These are phyloP conservation scores for Paelopatides confundens DNA, from an alignment of 53 echinoderm and acorn worm genomes.

Conservation along the genomic window DNA sequence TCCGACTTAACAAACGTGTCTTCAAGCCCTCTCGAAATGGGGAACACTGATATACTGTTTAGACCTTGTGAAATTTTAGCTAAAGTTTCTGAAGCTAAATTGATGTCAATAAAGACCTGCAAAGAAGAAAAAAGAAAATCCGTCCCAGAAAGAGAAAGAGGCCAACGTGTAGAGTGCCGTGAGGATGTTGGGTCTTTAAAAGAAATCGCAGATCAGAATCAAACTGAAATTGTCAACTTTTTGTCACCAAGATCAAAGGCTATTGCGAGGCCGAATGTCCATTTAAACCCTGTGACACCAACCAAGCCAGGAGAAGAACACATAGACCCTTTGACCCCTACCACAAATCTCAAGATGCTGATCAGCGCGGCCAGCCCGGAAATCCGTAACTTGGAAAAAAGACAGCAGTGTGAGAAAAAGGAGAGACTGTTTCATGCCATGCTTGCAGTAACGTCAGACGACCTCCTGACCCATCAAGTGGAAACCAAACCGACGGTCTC, in stretches of 20 bases:
- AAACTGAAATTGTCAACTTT: background rate
- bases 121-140: background rate
- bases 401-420: constrained; percentile 65
- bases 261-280: background rate
- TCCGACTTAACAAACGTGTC: background rate
- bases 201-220: background rate
- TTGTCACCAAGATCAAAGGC: constrained; percentile 4
- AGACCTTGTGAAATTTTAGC: too few relatives aligned
- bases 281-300: constrained; percentile 57
- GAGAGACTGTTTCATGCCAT: constrained; percentile 75
- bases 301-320: constrained; percentile 61
- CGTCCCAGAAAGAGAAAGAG: background rate
- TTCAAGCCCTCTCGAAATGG: background rate
- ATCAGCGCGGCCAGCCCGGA: constrained; percentile 83
- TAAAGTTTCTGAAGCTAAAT: background rate
- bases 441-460: constrained; percentile 62
- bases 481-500: background rate
- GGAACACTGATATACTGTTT: background rate
- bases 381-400: constrained; percentile 80
- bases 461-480: constrained; percentile 3
- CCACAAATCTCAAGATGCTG: constrained; percentile 91
- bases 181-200: background rate
- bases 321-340: constrained; percentile 79
- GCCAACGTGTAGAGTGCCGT: background rate
- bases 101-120: background rate